Percentiles rank a stretch among this genome's conserved stretches.
These are phyloP conservation scores for Parthenolecanium corni DNA, from an alignment of 2,888 invertebrate genomes.

Conservation along the genomic window DNA sequence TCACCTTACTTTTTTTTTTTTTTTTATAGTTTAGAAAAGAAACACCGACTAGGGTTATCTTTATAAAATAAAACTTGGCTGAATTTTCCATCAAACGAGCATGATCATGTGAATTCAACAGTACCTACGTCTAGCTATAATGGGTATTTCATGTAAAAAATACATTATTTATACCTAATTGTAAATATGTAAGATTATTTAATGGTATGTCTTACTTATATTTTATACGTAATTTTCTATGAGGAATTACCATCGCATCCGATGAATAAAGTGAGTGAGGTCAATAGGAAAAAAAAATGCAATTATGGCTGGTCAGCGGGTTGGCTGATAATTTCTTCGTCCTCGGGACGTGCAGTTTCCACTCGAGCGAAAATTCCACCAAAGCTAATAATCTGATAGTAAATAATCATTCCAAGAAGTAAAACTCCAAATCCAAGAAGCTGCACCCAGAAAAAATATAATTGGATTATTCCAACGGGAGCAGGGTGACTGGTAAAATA, in stretches of 20 bases:
- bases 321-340: conserved; percentile 30
- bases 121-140: no score
- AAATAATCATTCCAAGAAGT: conserved; percentile 68
- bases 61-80: no score
- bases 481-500: background rate
- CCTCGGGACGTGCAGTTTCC: conserved; percentile 8
- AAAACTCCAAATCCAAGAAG: conserved; percentile 65
- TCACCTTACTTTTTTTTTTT: no score
- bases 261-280: background rate
- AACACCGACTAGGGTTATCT: no score
- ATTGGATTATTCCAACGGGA: background rate
- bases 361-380: conserved; percentile 16
- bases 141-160: no score
- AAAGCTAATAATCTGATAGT: conserved; percentile 51
- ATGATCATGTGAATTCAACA: no score
- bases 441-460: conserved; percentile 38
- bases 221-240: background rate
- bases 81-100: no score
- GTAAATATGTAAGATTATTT: no score
- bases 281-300: background rate
- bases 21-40: no score
- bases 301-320: conserved; percentile 15
- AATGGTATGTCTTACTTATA: no score
- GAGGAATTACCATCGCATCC: background rate
- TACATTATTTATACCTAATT: no score